phyloP scores from a whole-genome alignment of 2,113 vertebrate species.

The Cepphus grylle region DNA sequence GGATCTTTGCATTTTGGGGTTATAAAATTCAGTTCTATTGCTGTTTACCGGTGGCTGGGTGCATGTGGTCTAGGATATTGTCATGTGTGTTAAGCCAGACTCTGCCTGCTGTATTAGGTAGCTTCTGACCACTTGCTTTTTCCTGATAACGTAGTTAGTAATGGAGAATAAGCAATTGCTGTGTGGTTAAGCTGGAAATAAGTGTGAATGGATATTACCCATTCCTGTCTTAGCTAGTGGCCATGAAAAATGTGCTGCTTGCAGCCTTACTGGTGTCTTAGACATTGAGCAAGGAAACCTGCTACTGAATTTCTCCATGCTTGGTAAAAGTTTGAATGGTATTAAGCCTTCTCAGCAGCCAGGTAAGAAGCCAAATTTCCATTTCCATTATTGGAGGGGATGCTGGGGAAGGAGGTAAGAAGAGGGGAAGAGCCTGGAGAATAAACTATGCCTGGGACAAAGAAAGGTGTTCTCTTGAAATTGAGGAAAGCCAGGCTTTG shows the following conservation, averaged over 20 bases:
- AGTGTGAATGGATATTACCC: not conserved
- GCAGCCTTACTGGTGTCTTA: not conserved
- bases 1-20: not conserved
- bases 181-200: not conserved
- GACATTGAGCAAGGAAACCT: not conserved
- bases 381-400: not conserved
- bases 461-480: not conserved
- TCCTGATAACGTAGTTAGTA: not conserved
- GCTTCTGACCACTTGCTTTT: not conserved
- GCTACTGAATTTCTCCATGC: not conserved
- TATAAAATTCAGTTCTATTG: not conserved
- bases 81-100: accelerated
- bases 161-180: not conserved
- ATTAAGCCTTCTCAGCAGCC: not conserved
- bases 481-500: not conserved
- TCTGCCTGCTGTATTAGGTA: not conserved
- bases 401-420: not conserved
- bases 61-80: not conserved
- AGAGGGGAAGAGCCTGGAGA: not conserved
- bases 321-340: not conserved
- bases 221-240: not conserved
- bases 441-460: not conserved
- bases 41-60: not conserved
- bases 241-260: not conserved
- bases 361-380: not conserved